Conservation (phyloP, 2,797 vertebrate species). For the Urosaurus nigricauda region DNA sequence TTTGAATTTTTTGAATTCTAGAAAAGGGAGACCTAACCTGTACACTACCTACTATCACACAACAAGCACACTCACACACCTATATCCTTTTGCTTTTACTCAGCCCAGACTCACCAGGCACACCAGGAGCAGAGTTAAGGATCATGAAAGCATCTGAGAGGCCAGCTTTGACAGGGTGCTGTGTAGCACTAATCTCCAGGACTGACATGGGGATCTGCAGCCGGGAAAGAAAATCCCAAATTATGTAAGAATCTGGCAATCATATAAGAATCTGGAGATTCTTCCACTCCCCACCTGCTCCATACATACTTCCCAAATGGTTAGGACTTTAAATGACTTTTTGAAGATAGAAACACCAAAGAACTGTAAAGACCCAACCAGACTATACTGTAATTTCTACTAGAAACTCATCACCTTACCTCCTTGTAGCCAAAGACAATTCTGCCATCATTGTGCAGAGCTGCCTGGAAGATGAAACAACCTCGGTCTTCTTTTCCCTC, state of each 20-base stretch:
- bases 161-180: slow-evolving; percentile 95
- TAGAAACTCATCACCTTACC: slow-evolving; percentile 72
- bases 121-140: slow-evolving; percentile 76
- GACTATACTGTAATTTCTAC: background rate
- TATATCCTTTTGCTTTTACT: background rate
- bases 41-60: background rate
- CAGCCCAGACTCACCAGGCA: slow-evolving; percentile 81
- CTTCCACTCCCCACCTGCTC: background rate
- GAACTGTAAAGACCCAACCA: background rate
- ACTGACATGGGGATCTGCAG: slow-evolving; percentile 89
- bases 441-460: slow-evolving; percentile 87
- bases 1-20: too few species aligned
- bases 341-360: too few species aligned
- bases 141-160: slow-evolving; percentile 96
- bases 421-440: slow-evolving; percentile 93
- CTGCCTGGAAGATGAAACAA: slow-evolving; percentile 92
- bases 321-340: background rate
- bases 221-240: background rate
- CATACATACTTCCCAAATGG: background rate
- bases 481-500: slow-evolving; percentile 89
- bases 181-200: slow-evolving; percentile 87
- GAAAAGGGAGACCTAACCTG: too few species aligned
- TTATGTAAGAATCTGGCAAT: background rate
- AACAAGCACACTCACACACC: background rate
- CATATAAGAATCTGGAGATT: background rate